Evolutionary conservation across 1,140 invertebrate genomes (phyloP).

Genomic region (Melipona quadrifasciata): DNA sequence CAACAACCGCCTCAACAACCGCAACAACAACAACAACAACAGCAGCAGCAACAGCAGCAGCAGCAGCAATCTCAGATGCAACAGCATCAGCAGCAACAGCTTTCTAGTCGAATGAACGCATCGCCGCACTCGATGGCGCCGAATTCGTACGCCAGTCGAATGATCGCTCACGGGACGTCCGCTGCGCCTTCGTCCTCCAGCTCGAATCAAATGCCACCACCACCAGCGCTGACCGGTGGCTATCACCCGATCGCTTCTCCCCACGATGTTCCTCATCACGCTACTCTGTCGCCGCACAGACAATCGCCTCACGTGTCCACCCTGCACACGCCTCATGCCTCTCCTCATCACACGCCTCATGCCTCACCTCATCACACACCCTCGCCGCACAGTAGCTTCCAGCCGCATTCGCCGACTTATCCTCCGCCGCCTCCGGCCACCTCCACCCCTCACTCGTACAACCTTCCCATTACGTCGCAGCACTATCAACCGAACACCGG

Average conservation of each 20-base stretch:
- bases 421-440: slow-evolving; percentile 71
- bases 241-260: slow-evolving; percentile 67
- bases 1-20: slow-evolving; percentile 40
- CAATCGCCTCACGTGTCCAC: slow-evolving; percentile 74
- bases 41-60: slow-evolving; percentile 43
- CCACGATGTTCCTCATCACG: slow-evolving; percentile 66
- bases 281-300: slow-evolving; percentile 68
- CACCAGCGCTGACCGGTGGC: slow-evolving; percentile 52
- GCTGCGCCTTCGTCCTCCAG: slow-evolving; percentile 63
- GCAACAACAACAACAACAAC: slow-evolving; percentile 43
- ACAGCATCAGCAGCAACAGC: slow-evolving; percentile 53
- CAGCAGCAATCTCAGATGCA: slow-evolving; percentile 51
- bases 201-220: slow-evolving; percentile 70
- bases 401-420: slow-evolving; percentile 77
- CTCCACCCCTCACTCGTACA: slow-evolving; percentile 70
- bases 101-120: slow-evolving; percentile 68
- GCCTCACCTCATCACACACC: slow-evolving; percentile 70
- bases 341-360: slow-evolving; percentile 71
- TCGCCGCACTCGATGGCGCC: slow-evolving; percentile 52
- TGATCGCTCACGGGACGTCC: slow-evolving; percentile 60
- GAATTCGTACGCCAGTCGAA: slow-evolving; percentile 60
- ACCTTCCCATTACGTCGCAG: slow-evolving; percentile 64
- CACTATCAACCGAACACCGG: slow-evolving; percentile 69
- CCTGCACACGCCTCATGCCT: slow-evolving; percentile 70
- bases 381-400: slow-evolving; percentile 73